phyloP scores from a whole-genome alignment of 2,113 vertebrate genomes.

The Eretmochelys imbricata region DNA sequence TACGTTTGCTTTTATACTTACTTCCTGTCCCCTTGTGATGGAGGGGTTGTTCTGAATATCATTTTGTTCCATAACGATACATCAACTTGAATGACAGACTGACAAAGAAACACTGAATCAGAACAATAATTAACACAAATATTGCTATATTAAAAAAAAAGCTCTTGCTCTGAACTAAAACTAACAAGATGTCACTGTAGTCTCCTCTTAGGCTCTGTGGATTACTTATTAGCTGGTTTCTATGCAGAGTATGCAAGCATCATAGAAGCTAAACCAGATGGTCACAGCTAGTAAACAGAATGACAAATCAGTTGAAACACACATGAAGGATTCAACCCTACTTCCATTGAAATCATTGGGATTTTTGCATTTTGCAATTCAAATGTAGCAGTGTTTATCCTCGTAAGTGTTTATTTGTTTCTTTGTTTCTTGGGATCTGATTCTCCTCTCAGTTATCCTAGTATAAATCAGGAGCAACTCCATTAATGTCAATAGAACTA shows the following conservation, averaged over 20 bases:
- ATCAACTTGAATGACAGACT: conserved; percentile 45
- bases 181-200: not conserved
- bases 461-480: conserved; percentile 37
- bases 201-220: not conserved
- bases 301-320: conserved; percentile 19
- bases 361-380: not conserved
- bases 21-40: conserved; percentile 37
- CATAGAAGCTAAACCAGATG: conserved; percentile 32
- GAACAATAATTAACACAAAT: conserved; percentile 41
- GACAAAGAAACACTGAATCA: conserved; percentile 26
- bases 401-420: not conserved
- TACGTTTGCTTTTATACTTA: conserved; percentile 66
- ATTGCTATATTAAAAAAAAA: conserved; percentile 10
- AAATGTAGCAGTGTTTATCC: not conserved
- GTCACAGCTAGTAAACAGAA: conserved; percentile 45
- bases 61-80: conserved; percentile 59
- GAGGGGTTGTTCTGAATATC: conserved; percentile 53
- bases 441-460: conserved; percentile 9
- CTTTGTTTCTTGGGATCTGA: not conserved
- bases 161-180: conserved; percentile 31
- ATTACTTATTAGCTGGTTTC: not conserved
- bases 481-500: not conserved
- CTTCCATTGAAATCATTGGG: not conserved
- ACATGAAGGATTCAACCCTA: conserved; percentile 15
- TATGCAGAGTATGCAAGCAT: conserved; percentile 37